A percentile compares a stretch with the other conserved stretches of the same genome.
Evolutionary conservation across 2,113 vertebrate species (phyloP).

Genomic region (Illadopsis cleaveri): DNA sequence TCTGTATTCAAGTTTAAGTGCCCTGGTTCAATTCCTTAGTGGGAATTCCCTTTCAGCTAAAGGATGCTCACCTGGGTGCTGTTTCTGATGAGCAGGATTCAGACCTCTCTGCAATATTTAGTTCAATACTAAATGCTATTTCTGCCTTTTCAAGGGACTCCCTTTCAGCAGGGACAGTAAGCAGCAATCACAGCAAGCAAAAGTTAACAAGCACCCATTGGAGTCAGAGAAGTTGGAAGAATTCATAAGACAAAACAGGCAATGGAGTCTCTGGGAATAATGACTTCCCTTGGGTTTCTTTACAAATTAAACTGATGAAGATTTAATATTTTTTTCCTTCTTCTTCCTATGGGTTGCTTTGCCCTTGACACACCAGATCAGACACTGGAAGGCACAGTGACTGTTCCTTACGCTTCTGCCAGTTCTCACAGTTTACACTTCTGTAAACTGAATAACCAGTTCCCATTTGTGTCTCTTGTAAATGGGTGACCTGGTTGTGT

Average conservation of each 20-base stretch:
- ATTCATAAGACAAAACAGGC: conserved; percentile 62
- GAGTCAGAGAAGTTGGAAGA: conserved; percentile 8
- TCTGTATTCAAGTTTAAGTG: neutral
- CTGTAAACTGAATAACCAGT: conserved; percentile 33
- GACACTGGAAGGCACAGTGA: conserved; percentile 1
- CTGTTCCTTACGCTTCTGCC: neutral
- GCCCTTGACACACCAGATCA: conserved; percentile 38
- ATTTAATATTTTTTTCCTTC: conserved; percentile 29
- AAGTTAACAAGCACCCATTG: conserved; percentile 15
- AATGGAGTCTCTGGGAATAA: conserved; percentile 55
- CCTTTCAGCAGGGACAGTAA: neutral
- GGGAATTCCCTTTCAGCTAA: neutral
- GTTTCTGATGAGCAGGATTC: neutral
- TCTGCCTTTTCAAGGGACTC: neutral
- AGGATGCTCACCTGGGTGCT: neutral
- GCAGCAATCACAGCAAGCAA: neutral
- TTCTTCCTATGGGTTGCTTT: conserved; percentile 29
- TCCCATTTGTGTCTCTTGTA: conserved; percentile 21
- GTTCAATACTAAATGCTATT: neutral
- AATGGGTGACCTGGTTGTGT: neutral
- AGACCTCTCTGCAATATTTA: neutral
- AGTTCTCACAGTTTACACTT: neutral
- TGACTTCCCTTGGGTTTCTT: conserved; percentile 54
- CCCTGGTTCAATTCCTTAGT: neutral
- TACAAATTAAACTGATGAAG: conserved; percentile 64